Evolutionary conservation across 2,888 invertebrate genomes (phyloP).

Genomic region (Tortricodes alternella): DNA sequence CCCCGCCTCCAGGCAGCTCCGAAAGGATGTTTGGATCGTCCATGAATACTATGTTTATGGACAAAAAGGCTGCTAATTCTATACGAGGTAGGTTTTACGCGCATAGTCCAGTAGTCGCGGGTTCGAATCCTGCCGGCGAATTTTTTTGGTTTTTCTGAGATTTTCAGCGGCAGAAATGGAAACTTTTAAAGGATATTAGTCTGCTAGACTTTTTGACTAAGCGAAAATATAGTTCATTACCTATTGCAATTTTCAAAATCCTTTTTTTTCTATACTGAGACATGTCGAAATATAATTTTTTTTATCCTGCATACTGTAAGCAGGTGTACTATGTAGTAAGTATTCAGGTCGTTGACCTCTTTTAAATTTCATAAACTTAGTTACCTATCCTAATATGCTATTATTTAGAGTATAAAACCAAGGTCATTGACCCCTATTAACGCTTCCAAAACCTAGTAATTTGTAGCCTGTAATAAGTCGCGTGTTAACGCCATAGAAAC

Average conservation of each 20-base stretch:
- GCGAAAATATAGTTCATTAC: too few species aligned
- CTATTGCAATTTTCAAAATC: too few species aligned
- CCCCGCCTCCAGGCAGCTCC: conserved; percentile 80
- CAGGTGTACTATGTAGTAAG: not conserved
- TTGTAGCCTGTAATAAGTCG: not conserved
- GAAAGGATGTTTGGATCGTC: conserved; percentile 75
- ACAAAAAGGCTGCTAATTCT: conserved; percentile 85
- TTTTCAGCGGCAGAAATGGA: too few species aligned
- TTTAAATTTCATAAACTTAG: not conserved
- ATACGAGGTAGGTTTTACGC: conserved; percentile 83
- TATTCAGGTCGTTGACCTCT: not conserved
- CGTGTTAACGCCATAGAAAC: too few species aligned
- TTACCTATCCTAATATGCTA: not conserved
- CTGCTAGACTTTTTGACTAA: too few species aligned
- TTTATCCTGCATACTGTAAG: too few species aligned
- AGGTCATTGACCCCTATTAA: not conserved
- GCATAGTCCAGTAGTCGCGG: too few species aligned
- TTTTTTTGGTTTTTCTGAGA: not conserved
- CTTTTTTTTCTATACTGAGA: too few species aligned
- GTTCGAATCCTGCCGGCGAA: too few species aligned
- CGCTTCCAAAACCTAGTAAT: not conserved
- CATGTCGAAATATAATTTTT: too few species aligned
- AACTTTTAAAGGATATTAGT: too few species aligned
- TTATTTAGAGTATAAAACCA: too few species aligned
- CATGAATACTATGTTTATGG: conserved; percentile 78